Base-by-base conservation (phyloP, 2,888 invertebrate species). In the Antheraea yamamai region DNA sequence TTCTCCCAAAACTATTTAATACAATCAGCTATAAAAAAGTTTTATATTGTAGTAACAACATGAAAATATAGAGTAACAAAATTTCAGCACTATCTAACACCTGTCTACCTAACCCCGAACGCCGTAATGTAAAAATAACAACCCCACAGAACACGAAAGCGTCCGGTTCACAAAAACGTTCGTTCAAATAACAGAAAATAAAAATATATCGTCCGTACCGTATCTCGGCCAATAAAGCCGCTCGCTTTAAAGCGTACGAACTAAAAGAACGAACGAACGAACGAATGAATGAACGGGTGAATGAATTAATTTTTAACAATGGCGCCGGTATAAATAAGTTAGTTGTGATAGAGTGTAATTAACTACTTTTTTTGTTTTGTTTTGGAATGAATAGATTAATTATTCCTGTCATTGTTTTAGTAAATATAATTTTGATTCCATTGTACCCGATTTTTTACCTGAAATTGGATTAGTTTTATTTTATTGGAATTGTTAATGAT, bases 251-350 rank as follows among this genome's bases (percentile, higher is more conserved):
- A 74, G 70, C 74, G 55, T 66, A 74, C 70, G 74, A 74, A 74
- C 70, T 68, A 71, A 74, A 20, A 73, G 73, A 77, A 74, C 52
- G 76, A 76, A 66, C 73, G 76, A 76, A 77, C 58, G 64, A 16
- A 66, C 73, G 76, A 76, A 77, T 39, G 77, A 78, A 76, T 75
- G 64, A 66, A 30, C 75, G 75, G 74, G 75, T 39, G 77, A 78
- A 75, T 75, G 77, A 78, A 79, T 77, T 77, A 58, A 73, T 74
- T 74, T 77, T 75, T 26, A 75, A 76, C 52, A 75, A 75, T 23
- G 73, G 70, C 51, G 75, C 68, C 75, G 73, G 71, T 75, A 72
- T 75, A 73, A 58, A 47, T 66, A 30, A 26, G 30, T 66, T 66
- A 30, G 74, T 73, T 68, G 35, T 35, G 71, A 70, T 76, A 71